phyloP scores from a whole-genome alignment of 2,113 vertebrate species.

The Labrus mixtus region DNA sequence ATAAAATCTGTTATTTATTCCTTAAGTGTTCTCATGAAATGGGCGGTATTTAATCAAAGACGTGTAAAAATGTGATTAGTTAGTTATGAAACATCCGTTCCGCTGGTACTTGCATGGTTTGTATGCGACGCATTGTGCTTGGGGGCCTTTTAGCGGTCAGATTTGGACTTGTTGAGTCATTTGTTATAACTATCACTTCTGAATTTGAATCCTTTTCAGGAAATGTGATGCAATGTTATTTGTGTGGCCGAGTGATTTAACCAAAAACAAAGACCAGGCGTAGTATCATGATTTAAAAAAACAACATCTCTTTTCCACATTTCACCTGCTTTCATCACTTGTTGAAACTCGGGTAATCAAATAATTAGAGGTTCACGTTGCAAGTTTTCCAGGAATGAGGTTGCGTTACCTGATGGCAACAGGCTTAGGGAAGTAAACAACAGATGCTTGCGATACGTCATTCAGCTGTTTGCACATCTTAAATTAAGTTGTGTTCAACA shows the following conservation, averaged over 20 bases:
- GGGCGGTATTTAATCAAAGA: not conserved
- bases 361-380: conserved; percentile 42
- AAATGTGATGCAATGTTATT: not conserved
- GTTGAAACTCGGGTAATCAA: conserved; percentile 47
- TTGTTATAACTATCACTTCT: not conserved
- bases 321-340: not conserved
- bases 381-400: conserved; percentile 34
- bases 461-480: conserved; percentile 31
- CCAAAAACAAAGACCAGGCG: too few species aligned
- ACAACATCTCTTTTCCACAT: not conserved
- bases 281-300: not conserved
- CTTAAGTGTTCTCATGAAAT: not conserved
- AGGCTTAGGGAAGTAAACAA: conserved; percentile 68
- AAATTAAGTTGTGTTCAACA: conserved; percentile 12
- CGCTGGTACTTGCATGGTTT: not conserved
- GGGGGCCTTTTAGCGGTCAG: not conserved
- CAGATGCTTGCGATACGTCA: conserved; percentile 68
- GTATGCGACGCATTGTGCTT: not conserved
- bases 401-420: conserved; percentile 41
- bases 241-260: not conserved
- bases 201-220: not conserved
- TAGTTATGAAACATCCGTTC: not conserved
- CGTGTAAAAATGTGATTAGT: not conserved
- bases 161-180: not conserved
- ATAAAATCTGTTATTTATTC: not conserved